Conservation (phyloP, 1,140 invertebrate genomes). For the Caerostris darwini region DNA sequence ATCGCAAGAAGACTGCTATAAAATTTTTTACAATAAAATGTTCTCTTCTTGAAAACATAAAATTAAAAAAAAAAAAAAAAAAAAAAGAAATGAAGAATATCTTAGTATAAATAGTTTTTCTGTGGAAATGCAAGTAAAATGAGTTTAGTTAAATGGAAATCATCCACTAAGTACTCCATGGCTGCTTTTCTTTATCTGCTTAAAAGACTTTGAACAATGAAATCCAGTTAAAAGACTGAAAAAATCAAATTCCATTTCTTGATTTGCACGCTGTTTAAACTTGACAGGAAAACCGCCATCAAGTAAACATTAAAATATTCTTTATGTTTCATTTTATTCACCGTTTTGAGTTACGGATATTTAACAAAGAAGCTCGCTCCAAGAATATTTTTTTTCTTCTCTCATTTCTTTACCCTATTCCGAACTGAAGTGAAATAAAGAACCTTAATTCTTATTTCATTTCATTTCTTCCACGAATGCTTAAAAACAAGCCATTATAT, state of each 20-base stretch:
- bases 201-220: not conserved
- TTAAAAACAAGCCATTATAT: not conserved
- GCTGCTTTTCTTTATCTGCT: not conserved
- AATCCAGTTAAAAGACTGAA: not conserved
- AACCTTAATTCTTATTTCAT: not conserved
- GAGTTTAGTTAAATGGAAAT: not conserved
- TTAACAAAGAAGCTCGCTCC: not conserved
- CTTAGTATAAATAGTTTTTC: not conserved
- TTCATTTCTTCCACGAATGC: not conserved
- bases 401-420: too few relatives aligned
- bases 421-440: not conserved
- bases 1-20: too few relatives aligned
- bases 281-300: not conserved
- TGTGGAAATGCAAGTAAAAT: not conserved
- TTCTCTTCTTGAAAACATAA: too few relatives aligned
- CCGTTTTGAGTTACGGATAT: not conserved
- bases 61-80: too few relatives aligned
- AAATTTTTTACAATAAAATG: too few relatives aligned
- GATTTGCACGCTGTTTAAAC: not conserved
- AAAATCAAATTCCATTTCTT: not conserved
- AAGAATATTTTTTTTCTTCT: not conserved
- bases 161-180: not conserved
- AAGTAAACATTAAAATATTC: not conserved
- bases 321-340: not conserved
- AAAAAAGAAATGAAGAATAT: not conserved